Conservation (phyloP, 2,113 vertebrate species). For the Pelecanoides urinatrix region DNA sequence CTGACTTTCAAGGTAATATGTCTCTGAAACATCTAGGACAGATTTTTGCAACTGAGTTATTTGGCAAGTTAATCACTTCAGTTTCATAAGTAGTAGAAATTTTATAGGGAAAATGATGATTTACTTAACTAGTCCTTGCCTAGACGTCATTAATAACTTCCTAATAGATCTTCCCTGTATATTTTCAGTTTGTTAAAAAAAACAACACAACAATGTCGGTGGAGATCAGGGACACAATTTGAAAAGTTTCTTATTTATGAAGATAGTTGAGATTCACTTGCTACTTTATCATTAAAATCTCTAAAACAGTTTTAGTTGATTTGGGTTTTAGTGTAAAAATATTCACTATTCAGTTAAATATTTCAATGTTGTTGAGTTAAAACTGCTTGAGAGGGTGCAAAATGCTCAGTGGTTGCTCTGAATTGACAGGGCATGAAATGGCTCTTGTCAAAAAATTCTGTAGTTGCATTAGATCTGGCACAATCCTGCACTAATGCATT, state of each 20-base stretch:
- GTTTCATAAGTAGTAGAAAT: background rate
- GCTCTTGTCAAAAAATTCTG: background rate
- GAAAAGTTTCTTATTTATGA: background rate
- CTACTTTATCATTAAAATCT: background rate
- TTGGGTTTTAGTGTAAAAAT: background rate
- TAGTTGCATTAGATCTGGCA: background rate
- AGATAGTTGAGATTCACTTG: background rate
- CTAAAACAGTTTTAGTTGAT: background rate
- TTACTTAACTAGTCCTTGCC: background rate
- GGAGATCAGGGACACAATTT: background rate
- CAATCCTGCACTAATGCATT: background rate
- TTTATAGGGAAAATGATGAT: background rate
- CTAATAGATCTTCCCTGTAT: background rate
- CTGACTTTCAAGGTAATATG: background rate
- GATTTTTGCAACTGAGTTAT: background rate
- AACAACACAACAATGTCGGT: background rate
- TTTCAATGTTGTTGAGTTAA: background rate
- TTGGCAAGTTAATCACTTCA: background rate
- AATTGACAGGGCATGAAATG: background rate
- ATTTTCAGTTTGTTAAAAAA: background rate
- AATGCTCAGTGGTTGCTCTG: background rate
- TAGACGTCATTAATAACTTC: background rate
- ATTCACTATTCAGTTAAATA: background rate
- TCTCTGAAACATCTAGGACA: background rate
- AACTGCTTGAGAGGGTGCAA: background rate